Evolutionary conservation across 1,140 invertebrate species (phyloP).

Genomic region (Proctacanthus coquilletti): DNA sequence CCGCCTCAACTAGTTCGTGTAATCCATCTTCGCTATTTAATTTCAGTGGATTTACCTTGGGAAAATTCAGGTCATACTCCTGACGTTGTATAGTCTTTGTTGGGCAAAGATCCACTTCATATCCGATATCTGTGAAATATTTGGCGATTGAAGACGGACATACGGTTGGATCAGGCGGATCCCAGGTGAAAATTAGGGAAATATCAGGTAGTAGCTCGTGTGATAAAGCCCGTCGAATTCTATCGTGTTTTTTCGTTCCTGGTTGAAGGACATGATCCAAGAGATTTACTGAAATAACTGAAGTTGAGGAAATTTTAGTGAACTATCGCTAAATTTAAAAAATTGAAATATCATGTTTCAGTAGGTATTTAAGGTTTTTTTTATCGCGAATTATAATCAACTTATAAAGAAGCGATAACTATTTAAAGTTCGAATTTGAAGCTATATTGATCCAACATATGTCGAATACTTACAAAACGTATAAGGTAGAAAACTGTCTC

Average conservation of each 20-base stretch:
- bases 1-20: conserved; percentile 35
- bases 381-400: no score
- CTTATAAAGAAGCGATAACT: no score
- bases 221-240: conserved; percentile 26
- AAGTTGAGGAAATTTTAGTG: conserved; percentile 12
- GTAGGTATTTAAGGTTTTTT: no score
- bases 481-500: no score
- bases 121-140: conserved; percentile 34
- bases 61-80: conserved; percentile 28
- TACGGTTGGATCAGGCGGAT: conserved; percentile 33
- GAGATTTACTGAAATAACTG: conserved; percentile 38
- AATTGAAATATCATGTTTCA: background rate
- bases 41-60: conserved; percentile 17
- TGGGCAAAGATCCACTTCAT: conserved; percentile 30
- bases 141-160: conserved; percentile 44
- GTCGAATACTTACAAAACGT: no score
- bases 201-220: conserved; percentile 28
- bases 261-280: conserved; percentile 31
- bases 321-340: background rate
- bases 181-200: conserved; percentile 36
- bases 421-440: no score
- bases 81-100: conserved; percentile 22
- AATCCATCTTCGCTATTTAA: conserved; percentile 12
- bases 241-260: conserved; percentile 35
- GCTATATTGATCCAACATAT: no score